Evolutionary conservation across 2,113 vertebrate genomes (phyloP), one percentile per base, ranked within the genome.

Genomic region (Sterrhoptilus dennistouni): DNA sequence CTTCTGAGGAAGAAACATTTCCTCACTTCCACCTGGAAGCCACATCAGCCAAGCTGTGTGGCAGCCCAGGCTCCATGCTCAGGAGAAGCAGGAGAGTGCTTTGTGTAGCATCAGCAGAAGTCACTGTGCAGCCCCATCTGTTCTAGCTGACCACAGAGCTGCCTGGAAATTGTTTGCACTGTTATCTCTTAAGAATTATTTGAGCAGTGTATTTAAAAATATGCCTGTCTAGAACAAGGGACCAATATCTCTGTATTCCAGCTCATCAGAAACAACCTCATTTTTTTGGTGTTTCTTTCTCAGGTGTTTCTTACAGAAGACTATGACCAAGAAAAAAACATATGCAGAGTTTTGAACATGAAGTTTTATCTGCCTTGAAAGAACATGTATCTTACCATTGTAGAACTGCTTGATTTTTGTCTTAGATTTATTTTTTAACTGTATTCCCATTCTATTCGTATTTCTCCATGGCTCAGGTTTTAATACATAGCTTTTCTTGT

Each of bases 31-130:
- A 80, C 77, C 71, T 82, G 68, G 70, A 90, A 89, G 77, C 82
- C 77, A 66, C 61, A 87, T 91, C 93, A 91, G 83, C 83, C 91
- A 66, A 95, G 50, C 68, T 89, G 68, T 8, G 36, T 1, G 4
- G 61, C 65, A 95, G 85, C 45, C 38, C 4, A 35, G 54, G 54
- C 69, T 89, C 59, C 6, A 21, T 76, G 54, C 89, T 96, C 75
- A 35, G 87, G 74, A 89, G 61, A 64, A 68, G 53, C 65, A 79
- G 89, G 68, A 94, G 91, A 33, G 22, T 3, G 17, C 10, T 83
- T 85, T 82, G 52, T 87, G 82, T 40, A 52, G 42, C 7, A 3
- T 93, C 93, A 96, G 95, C 93, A 91, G 52, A 94, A 96, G 75
- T 63, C 1, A 1, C 79, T 63, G 52, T 63, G 70, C 68, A 59